phyloP scores from a whole-genome alignment of 2,113 vertebrate genomes.

The Tonatia bakeri region DNA sequence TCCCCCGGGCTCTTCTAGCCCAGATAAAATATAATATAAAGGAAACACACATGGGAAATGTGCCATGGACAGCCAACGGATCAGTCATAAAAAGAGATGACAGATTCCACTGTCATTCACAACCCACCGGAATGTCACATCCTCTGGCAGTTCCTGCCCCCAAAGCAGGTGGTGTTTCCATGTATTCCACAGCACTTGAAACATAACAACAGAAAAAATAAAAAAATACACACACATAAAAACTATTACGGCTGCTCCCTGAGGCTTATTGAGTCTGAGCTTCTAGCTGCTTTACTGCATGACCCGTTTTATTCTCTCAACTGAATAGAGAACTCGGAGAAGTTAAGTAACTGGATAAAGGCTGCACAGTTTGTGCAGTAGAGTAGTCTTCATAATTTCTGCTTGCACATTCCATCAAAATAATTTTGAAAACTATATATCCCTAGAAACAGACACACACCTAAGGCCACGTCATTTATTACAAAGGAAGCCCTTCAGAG shows the following conservation, averaged over 20 bases:
- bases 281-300: background rate
- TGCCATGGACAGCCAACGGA: background rate
- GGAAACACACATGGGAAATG: background rate
- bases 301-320: background rate
- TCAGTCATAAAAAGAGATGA: slow-evolving; percentile 51
- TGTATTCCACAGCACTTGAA: background rate
- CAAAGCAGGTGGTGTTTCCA: slow-evolving; percentile 30
- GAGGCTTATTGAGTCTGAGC: background rate
- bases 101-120: background rate
- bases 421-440: background rate
- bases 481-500: background rate
- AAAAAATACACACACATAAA: background rate
- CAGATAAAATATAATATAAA: background rate
- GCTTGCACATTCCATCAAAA: background rate
- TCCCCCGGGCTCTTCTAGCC: background rate
- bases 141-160: background rate
- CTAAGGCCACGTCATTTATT: background rate
- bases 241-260: background rate
- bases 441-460: background rate
- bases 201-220: background rate
- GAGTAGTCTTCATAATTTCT: background rate
- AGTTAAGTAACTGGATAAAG: background rate
- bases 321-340: background rate
- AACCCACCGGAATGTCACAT: slow-evolving; percentile 38
- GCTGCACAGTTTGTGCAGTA: background rate